Percentiles rank a stretch among this genome's conserved stretches.
Evolutionary conservation across 2,113 vertebrate genomes (phyloP).

Genomic region (Malaclemys terrapin): DNA sequence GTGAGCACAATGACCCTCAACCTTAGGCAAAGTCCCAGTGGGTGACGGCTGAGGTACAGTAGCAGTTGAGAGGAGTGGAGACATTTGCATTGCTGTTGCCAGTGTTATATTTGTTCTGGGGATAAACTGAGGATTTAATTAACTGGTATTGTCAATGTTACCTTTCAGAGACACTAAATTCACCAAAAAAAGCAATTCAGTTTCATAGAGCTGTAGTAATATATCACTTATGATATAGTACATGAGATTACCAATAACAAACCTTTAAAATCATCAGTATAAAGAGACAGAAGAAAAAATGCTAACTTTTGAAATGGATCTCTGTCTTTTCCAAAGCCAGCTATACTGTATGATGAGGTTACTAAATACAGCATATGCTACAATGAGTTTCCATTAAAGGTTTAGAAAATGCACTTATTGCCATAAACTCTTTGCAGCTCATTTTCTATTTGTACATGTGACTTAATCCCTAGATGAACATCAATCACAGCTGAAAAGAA

Average conservation of each 20-base stretch:
- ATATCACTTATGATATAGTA: conserved; percentile 76
- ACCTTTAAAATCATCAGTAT: conserved; percentile 75
- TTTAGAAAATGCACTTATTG: conserved; percentile 49
- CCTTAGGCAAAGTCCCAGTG: neutral
- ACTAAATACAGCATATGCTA: conserved; percentile 14
- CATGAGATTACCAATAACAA: conserved; percentile 75
- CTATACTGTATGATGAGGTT: conserved; percentile 49
- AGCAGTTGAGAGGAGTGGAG: conserved; percentile 35
- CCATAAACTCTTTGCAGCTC: conserved; percentile 42
- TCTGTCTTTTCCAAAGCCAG: conserved; percentile 52
- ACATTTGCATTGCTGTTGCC: conserved; percentile 24
- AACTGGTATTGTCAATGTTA: conserved; percentile 71
- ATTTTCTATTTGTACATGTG: conserved; percentile 45
- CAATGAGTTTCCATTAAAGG: conserved; percentile 47
- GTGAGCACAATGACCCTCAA: neutral
- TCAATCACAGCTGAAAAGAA: conserved; percentile 42
- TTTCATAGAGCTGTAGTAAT: conserved; percentile 67
- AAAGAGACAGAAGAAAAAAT: conserved; percentile 70
- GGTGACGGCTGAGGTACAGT: conserved; percentile 6
- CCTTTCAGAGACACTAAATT: conserved; percentile 76
- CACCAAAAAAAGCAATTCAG: conserved; percentile 74
- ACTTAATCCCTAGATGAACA: conserved; percentile 40
- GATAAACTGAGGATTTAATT: conserved; percentile 73
- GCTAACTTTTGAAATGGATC: conserved; percentile 67
- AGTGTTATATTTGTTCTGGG: conserved; percentile 40